These are phyloP conservation scores for Drepana falcataria DNA, from an alignment of 2,888 invertebrate genomes.

Conservation along the genomic window DNA sequence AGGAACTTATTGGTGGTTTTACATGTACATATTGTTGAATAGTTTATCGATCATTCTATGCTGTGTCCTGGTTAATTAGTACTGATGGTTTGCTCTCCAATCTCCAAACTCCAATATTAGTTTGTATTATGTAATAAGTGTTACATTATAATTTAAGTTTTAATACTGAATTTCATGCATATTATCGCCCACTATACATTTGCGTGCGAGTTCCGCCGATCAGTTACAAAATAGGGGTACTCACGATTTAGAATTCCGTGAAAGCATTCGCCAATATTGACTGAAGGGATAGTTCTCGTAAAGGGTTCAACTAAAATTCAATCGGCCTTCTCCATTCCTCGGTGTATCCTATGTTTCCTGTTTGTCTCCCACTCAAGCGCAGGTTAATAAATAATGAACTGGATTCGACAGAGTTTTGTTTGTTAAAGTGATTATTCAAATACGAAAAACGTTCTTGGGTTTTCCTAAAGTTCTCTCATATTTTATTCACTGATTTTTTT, in stretches of 20 bases:
- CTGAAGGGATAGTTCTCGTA: neutral
- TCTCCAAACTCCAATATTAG: too few species aligned
- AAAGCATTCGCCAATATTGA: conserved; percentile 2
- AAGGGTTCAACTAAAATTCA: conserved; percentile 14
- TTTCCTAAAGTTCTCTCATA: conserved; percentile 73
- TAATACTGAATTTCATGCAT: too few species aligned
- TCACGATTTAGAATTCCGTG: neutral
- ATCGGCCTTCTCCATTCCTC: conserved; percentile 14
- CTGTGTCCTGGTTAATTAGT: too few species aligned
- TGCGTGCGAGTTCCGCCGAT: neutral
- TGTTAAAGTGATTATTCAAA: conserved; percentile 78
- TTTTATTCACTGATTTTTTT: conserved; percentile 75
- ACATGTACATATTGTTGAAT: too few species aligned
- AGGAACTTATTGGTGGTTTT: too few species aligned
- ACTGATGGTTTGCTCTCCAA: too few species aligned
- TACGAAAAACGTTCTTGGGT: conserved; percentile 75
- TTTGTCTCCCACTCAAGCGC: conserved; percentile 55
- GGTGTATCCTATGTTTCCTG: conserved; percentile 25
- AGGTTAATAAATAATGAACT: conserved; percentile 76
- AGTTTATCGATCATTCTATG: too few species aligned
- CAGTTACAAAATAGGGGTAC: neutral
- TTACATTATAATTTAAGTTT: neutral
- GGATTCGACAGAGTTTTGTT: conserved; percentile 70
- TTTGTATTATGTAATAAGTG: too few species aligned
- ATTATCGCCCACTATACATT: neutral